phyloP scores from a whole-genome alignment of 2,888 invertebrate genomes.

The Scaptomyza caliginosa region DNA sequence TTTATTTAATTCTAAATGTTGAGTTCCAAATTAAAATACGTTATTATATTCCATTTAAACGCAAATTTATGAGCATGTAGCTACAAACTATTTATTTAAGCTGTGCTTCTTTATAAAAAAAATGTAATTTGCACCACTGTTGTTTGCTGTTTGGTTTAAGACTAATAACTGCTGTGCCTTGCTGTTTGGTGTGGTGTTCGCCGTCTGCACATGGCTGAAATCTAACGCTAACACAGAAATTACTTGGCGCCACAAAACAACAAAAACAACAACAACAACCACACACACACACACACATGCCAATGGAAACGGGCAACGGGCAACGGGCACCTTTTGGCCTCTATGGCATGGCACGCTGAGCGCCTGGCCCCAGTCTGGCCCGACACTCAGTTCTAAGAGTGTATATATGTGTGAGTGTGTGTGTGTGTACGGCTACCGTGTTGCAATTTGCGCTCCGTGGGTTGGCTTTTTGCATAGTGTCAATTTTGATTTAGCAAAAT shows the following conservation, averaged over 20 bases:
- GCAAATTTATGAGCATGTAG: too few species aligned
- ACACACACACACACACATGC: slow-evolving; percentile 32
- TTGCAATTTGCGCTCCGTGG: slow-evolving; percentile 67
- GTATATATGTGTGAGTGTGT: slow-evolving; percentile 12
- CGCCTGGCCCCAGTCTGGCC: slow-evolving; percentile 72
- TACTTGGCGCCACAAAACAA: slow-evolving; percentile 67
- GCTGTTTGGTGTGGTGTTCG: slow-evolving; percentile 50
- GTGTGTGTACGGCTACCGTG: slow-evolving; percentile 56
- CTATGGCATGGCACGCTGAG: slow-evolving; percentile 70
- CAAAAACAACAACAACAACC: slow-evolving; percentile 34
- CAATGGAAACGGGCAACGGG: slow-evolving; percentile 40
- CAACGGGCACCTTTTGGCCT: slow-evolving; percentile 74
- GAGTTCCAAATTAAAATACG: too few species aligned
- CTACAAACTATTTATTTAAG: too few species aligned
- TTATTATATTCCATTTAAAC: too few species aligned
- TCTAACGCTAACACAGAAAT: slow-evolving; percentile 69
- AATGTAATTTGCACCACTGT: slow-evolving; percentile 46
- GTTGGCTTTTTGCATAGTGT: slow-evolving; percentile 75
- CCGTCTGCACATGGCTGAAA: slow-evolving; percentile 71
- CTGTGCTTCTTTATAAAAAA: too few species aligned
- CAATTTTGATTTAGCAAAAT: slow-evolving; percentile 77
- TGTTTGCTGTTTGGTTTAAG: slow-evolving; percentile 31
- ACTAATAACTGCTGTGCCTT: slow-evolving; percentile 59
- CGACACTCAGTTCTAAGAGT: slow-evolving; percentile 40
- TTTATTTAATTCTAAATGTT: too few species aligned